Conservation (phyloP, 2,888 invertebrate species). For the Fabriciana adippe region DNA sequence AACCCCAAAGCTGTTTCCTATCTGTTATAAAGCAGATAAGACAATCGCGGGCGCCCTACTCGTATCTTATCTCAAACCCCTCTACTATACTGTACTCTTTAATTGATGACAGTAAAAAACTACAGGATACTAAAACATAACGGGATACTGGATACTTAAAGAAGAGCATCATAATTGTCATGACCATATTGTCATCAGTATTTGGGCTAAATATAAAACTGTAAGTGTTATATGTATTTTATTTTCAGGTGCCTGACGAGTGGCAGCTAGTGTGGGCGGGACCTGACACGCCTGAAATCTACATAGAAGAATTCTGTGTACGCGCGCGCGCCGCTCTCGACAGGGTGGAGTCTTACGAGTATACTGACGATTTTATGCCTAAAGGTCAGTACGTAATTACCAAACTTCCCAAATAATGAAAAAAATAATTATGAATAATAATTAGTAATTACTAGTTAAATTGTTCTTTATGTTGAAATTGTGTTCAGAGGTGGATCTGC, state of each 20-base stretch:
- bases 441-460: no score
- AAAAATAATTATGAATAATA: background rate
- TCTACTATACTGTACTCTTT: no score
- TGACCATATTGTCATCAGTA: no score
- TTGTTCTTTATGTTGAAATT: background rate
- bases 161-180: no score
- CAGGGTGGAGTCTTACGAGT: constrained; percentile 40
- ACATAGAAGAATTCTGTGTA: constrained; percentile 62
- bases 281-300: constrained; percentile 56
- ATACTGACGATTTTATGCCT: constrained; percentile 52
- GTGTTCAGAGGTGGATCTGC: constrained; percentile 63
- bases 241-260: constrained; percentile 62
- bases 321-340: constrained; percentile 61
- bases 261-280: constrained; percentile 71
- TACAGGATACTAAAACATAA: no score
- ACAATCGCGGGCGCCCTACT: no score
- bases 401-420: background rate
- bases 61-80: no score
- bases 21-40: no score
- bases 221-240: background rate
- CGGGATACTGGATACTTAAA: no score
- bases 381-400: constrained; percentile 46
- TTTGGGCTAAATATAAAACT: background rate
- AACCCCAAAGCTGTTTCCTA: no score
- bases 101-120: no score